A percentile compares a stretch with the other conserved stretches of the same genome.
phyloP scores from a whole-genome alignment of 2,888 invertebrate genomes.

The Heterodera filipjevi region DNA sequence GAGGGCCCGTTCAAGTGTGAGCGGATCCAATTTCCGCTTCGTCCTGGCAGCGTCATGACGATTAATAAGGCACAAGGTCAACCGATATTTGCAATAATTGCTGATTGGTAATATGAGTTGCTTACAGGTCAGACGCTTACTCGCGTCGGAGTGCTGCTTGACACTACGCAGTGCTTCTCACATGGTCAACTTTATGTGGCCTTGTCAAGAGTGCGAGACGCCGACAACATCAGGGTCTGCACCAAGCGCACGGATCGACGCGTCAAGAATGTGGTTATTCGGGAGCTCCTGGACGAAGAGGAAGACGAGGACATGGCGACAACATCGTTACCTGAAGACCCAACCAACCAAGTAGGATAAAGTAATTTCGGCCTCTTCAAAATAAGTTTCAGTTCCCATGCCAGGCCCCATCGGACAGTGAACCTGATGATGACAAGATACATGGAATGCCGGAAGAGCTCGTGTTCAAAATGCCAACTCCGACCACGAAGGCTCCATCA shows the following conservation, averaged over 20 bases:
- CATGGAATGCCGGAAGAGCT: neutral
- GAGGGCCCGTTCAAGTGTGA: conserved; percentile 2
- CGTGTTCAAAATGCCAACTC: neutral
- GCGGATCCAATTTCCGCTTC: conserved; percentile 10
- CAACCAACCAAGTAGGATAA: neutral
- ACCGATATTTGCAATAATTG: too few species aligned
- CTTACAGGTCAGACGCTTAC: conserved; percentile 19
- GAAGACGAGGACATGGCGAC: neutral
- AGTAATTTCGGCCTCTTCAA: neutral
- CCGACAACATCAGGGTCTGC: neutral
- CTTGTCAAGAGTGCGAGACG: neutral
- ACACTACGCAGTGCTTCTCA: neutral
- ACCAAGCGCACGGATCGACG: neutral
- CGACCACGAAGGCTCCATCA: neutral
- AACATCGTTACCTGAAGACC: neutral
- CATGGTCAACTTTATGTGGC: conserved; percentile 30
- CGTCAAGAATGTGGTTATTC: neutral
- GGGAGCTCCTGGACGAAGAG: neutral
- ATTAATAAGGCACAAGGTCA: neutral
- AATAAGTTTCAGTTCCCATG: neutral
- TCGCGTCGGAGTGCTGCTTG: neutral
- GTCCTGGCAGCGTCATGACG: conserved; percentile 11
- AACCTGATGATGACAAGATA: neutral
- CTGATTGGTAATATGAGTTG: too few species aligned
- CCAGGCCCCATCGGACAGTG: neutral